Evolutionary conservation across 2,888 invertebrate genomes (phyloP), one percentile per base, ranked within the genome.

Genomic region (Antheraea yamamai): DNA sequence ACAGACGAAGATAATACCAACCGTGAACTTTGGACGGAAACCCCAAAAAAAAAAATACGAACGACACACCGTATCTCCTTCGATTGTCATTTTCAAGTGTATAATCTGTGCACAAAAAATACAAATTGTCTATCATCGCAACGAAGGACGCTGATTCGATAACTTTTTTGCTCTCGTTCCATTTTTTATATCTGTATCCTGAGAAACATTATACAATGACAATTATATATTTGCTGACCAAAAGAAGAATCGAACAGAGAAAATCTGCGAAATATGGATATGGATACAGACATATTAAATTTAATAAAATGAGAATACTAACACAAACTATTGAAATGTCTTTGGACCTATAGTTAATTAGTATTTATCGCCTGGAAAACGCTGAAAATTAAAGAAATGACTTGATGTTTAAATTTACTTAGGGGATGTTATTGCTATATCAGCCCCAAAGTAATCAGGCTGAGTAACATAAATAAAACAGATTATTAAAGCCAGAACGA

Each of bases 51-150:
- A 68, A 68, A 66, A 35, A 39, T 70, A 39, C 39, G 23, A 39
- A 70, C 26, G 26, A 39, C 39, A 26, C 39, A 70, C 70, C 70
- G 70, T 70, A n/a, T 70, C 70, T 70, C 70, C 70, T 39, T 70
- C 39, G 20, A 70, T 70, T 70, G 70, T 70, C n/a, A 70, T 70
- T 35, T 39, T 70, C 39, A 70, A 30, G 64, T 66, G 30, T 66
- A 66, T 47, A 47, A 47, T 12, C 1, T 10, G 47, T 47, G 47
- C 12, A 47, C 12, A 47, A 47, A 47, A 47, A 47, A 47, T 47
- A 66, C 14, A 6, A 6, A 23, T 39, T 68, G 30, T 68, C 68
- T 20, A 35, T 35, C 68, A 39, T 39, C 1, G 35, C 8, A 20
- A 35, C 10, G 20, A 68, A 64, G 26, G 64, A 64, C 26, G 39